Conservation (phyloP, 2,888 invertebrate species). For the Pterostichus madidus region DNA sequence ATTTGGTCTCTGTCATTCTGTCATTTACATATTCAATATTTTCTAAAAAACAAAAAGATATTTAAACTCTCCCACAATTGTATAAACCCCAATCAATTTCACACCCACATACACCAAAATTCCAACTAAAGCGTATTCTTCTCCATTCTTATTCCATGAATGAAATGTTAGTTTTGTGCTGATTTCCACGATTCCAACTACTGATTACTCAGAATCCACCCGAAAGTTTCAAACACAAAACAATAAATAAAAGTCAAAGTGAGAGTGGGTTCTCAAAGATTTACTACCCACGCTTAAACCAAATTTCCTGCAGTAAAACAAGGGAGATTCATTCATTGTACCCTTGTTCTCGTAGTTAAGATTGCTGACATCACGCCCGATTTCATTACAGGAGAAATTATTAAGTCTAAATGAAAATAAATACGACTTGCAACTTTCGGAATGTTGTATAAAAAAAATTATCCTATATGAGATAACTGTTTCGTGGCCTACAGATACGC, state of each 20-base stretch:
- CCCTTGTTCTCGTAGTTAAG: neutral
- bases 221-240: conserved; percentile 18
- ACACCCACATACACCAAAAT: neutral
- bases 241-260: conserved; percentile 45
- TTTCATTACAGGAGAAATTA: conserved; percentile 13
- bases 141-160: conserved; percentile 29
- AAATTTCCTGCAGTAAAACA: conserved; percentile 36
- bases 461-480: too few species aligned
- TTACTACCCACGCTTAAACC: conserved; percentile 35
- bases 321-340: conserved; percentile 2
- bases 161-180: conserved; percentile 28
- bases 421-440: neutral
- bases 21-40: too few species aligned
- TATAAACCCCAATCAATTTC: neutral
- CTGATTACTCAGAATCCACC: conserved; percentile 37
- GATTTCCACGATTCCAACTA: conserved; percentile 8
- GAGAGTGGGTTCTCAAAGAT: conserved; percentile 25
- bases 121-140: neutral
- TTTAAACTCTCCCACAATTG: too few species aligned
- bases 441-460: too few species aligned
- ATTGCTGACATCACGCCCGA: neutral
- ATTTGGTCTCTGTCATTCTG: too few species aligned
- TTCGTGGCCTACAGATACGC: too few species aligned
- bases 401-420: neutral
- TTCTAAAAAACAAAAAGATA: too few species aligned